Percentiles rank a stretch among this genome's conserved stretches.
These are phyloP conservation scores for Pseudorectes ferrugineus DNA, from an alignment of 2,113 vertebrate species.

Conservation along the genomic window DNA sequence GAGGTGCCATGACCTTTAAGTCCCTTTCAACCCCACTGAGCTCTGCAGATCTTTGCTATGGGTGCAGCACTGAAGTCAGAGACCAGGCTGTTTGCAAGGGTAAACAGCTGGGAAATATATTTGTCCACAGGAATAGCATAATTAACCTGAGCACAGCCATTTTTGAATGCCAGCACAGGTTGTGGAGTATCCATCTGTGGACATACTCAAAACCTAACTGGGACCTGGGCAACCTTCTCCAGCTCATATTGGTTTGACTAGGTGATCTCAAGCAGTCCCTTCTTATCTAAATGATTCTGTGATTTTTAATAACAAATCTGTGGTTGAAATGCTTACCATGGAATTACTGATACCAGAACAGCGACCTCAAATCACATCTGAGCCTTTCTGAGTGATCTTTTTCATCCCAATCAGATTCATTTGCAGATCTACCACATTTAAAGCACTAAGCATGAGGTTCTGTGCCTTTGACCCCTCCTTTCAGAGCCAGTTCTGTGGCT, in stretches of 20 bases:
- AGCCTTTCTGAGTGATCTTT: not conserved
- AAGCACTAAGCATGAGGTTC: not conserved
- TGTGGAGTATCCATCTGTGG: not conserved
- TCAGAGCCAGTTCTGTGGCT: not conserved
- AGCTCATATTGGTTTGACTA: not conserved
- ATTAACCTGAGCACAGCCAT: not conserved
- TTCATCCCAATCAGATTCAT: not conserved
- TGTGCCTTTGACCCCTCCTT: not conserved
- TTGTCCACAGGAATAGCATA: not conserved
- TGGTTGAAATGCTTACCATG: not conserved
- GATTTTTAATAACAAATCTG: not conserved
- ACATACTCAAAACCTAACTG: not conserved
- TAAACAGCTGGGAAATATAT: not conserved
- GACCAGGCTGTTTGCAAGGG: not conserved
- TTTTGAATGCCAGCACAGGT: not conserved
- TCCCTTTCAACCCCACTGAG: not conserved
- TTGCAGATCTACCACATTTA: not conserved
- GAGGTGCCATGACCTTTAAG: not conserved
- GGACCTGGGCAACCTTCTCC: not conserved
- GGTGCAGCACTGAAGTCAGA: not conserved
- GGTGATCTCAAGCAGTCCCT: not conserved
- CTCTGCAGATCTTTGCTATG: not conserved
- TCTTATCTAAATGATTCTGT: not conserved
- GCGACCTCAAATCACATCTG: not conserved
- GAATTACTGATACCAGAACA: not conserved